Evolutionary conservation across 2,888 invertebrate genomes (phyloP).

Genomic region (Campoplex nolae): DNA sequence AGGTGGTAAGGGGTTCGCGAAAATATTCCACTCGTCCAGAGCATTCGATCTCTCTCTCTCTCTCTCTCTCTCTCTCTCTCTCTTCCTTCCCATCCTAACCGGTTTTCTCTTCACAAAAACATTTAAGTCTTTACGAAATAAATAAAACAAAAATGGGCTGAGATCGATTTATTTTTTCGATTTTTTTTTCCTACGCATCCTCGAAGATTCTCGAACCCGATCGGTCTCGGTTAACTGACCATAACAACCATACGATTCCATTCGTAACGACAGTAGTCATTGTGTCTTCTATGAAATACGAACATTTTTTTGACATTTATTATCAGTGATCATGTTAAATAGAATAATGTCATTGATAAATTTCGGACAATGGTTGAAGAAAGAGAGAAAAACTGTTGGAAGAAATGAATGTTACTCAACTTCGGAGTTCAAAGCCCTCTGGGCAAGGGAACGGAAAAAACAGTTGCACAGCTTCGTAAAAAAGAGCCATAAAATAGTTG

Average conservation of each 20-base stretch:
- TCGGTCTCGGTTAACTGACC: constrained; percentile 55
- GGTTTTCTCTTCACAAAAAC: constrained; percentile 38
- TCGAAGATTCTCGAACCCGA: constrained; percentile 47
- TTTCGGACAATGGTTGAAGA: too few relatives aligned
- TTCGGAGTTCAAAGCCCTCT: too few relatives aligned
- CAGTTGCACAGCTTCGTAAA: background rate
- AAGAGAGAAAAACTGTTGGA: too few relatives aligned
- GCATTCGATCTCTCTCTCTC: constrained; percentile 1
- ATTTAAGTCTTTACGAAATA: background rate
- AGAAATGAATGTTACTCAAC: background rate
- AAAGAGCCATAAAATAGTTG: background rate
- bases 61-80: background rate
- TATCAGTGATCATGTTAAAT: too few relatives aligned
- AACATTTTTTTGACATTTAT: constrained; percentile 5
- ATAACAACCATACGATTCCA: constrained; percentile 30
- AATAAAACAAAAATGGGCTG: constrained; percentile 27
- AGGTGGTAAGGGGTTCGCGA: constrained; percentile 15
- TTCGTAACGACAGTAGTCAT: constrained; percentile 4
- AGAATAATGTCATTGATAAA: background rate
- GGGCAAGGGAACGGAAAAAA: too few relatives aligned
- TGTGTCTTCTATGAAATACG: background rate
- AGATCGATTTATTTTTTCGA: background rate
- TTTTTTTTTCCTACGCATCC: constrained; percentile 6
- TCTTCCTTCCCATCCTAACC: constrained; percentile 29
- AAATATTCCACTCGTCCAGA: constrained; percentile 49